phyloP scores from a whole-genome alignment of 1,140 invertebrate genomes.

The Neodiprion virginianus region DNA sequence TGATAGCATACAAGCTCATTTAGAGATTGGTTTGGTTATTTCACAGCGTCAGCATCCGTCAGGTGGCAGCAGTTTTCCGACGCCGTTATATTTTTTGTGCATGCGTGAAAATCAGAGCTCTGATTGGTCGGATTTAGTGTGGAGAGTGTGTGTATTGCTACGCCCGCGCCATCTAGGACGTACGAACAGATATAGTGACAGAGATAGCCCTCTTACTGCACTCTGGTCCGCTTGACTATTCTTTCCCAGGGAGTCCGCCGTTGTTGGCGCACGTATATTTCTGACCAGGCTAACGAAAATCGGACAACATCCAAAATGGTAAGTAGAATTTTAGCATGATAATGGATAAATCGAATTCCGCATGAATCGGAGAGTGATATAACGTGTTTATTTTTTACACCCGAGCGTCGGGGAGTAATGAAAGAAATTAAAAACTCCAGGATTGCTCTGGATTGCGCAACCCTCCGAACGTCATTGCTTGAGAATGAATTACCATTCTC shows the following conservation, averaged over 20 bases:
- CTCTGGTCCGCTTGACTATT: conserved; percentile 23
- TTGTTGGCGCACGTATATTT: conserved; percentile 82
- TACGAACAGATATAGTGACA: not conserved
- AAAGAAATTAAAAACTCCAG: conserved; percentile 34
- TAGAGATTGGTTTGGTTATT: not conserved
- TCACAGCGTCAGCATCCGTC: not conserved
- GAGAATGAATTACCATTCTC: conserved; percentile 24
- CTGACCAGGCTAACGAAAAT: conserved; percentile 72
- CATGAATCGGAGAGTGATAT: conserved; percentile 11
- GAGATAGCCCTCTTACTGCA: not conserved
- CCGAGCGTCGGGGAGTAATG: conserved; percentile 2
- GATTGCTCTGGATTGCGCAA: conserved; percentile 59
- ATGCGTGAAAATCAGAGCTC: not conserved
- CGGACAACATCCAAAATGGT: conserved; percentile 88
- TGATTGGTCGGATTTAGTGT: conserved; percentile 3
- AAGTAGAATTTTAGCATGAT: conserved; percentile 56
- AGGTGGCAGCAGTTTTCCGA: not conserved
- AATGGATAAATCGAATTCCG: not conserved
- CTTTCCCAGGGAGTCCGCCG: conserved; percentile 77
- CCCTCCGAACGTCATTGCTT: conserved; percentile 21
- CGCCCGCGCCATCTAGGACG: not conserved
- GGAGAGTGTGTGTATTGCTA: not conserved
- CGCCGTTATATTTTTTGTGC: not conserved
- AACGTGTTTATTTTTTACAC: conserved; percentile 46
- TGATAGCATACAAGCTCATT: no score